A percentile compares a stretch with the other conserved stretches of the same genome.
Evolutionary conservation across 2,113 vertebrate species (phyloP).

Genomic region (Poeciliopsis prolifica): DNA sequence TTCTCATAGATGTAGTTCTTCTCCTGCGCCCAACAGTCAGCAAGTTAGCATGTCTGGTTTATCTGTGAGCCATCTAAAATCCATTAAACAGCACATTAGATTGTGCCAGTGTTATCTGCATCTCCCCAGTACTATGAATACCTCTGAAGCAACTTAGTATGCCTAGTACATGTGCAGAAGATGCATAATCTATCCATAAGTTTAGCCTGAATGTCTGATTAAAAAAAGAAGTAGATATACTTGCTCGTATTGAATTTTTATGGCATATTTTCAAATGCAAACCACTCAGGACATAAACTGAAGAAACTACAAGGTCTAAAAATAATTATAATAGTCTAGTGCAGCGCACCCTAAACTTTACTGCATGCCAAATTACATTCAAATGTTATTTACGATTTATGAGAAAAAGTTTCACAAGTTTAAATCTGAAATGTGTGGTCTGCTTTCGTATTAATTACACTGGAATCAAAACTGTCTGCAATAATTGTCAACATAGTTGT

Average conservation of each 20-base stretch:
- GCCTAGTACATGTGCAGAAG: neutral
- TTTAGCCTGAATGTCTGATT: neutral
- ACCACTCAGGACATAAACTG: neutral
- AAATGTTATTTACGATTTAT: no score
- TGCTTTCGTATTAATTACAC: neutral
- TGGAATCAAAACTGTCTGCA: neutral
- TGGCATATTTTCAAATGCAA: neutral
- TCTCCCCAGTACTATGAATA: slow-evolving; percentile 21
- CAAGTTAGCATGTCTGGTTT: slow-evolving; percentile 44
- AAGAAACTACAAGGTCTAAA: neutral
- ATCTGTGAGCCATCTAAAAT: slow-evolving; percentile 48
- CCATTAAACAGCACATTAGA: slow-evolving; percentile 49
- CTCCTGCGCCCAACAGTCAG: slow-evolving; percentile 24
- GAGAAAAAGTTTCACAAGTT: neutral
- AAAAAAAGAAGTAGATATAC: neutral
- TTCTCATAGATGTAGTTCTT: slow-evolving; percentile 6
- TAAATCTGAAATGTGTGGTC: neutral
- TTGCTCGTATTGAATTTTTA: neutral
- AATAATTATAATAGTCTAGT: neutral
- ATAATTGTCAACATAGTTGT: no score
- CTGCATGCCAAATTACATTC: neutral
- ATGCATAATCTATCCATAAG: neutral
- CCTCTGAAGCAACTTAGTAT: slow-evolving; percentile 6
- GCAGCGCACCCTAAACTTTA: neutral
- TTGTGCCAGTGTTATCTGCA: slow-evolving; percentile 46